Evolutionary conservation across 2,888 invertebrate genomes (phyloP), one percentile per base, ranked within the genome.

Genomic region (Epinotia ramella): DNA sequence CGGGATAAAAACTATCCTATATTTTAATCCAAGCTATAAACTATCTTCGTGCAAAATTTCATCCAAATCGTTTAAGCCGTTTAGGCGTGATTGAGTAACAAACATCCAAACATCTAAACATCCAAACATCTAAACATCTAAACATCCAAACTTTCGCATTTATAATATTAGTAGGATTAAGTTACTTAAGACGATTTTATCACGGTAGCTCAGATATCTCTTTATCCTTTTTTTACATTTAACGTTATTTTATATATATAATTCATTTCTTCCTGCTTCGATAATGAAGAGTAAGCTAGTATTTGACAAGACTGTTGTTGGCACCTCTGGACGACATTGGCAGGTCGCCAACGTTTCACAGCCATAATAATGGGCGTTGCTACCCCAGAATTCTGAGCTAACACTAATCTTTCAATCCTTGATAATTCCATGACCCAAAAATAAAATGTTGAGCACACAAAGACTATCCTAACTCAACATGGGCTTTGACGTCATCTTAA

Each of bases 401-500:
- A 57, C 28, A 65, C 13, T 65, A 40, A 57, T 73, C 40, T 62
- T 56, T 67, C 59, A 40, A 57, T 73, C 53, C 67, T 56, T 67
- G 24, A 46, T 33, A 60, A 62, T 20, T 40, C 63, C 56, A 73
- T 72, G 59, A 28, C 71, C 33, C 46, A 72, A 74, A 75, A 72
- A 70, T 64, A 40, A 72, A 71, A 72, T 49, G 5, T 40, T 63
- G 24, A 2, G 59, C 59, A 49, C 57, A 73, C 57, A 44, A 53
- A 59, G 57, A 18, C 20, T 59, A 62, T 76, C 81, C 79, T 84
- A 80, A 80, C 81, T 82, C 81, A 87, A 88, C 86, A 87, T 87
- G 87, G 82, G 33, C 84, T 81, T 80, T 85, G 78, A 84, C 82
- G 83, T 86, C 83, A 85, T 82, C 59, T 81, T 74, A 79, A 79